phyloP scores from a whole-genome alignment of 1,140 invertebrate species.

The Oedothorax gibbosus region DNA sequence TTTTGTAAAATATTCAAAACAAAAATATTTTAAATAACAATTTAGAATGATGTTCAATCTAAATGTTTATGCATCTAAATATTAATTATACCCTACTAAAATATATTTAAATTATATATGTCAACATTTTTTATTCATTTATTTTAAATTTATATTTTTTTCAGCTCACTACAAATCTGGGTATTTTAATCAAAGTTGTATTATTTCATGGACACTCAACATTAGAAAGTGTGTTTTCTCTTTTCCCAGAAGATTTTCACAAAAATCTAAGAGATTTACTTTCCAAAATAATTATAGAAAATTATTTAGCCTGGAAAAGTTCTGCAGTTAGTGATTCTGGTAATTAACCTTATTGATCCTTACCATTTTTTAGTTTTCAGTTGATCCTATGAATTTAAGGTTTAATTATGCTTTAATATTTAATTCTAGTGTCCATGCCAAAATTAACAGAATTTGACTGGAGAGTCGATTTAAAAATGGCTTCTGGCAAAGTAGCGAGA shows the following conservation, averaged over 20 bases:
- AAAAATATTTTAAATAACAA: too few relatives aligned
- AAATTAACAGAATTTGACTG: slow-evolving; percentile 59
- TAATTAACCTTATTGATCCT: slow-evolving; percentile 5
- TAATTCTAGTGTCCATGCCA: slow-evolving; percentile 52
- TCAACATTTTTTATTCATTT: neutral
- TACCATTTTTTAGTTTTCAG: neutral
- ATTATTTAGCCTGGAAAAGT: slow-evolving; percentile 40
- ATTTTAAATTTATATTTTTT: slow-evolving; percentile 19
- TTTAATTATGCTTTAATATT: neutral
- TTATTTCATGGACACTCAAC: slow-evolving; percentile 50
- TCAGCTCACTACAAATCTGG: slow-evolving; percentile 36
- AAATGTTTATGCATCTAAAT: too few relatives aligned
- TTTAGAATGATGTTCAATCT: too few relatives aligned
- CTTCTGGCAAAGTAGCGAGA: slow-evolving; percentile 48
- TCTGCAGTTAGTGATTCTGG: slow-evolving; percentile 28
- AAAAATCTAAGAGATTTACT: slow-evolving; percentile 56
- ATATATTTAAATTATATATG: too few relatives aligned
- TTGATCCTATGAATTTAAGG: neutral
- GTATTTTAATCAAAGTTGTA: slow-evolving; percentile 19
- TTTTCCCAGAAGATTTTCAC: slow-evolving; percentile 59
- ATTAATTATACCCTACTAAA: too few relatives aligned
- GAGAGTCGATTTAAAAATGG: slow-evolving; percentile 61
- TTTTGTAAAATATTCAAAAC: too few relatives aligned
- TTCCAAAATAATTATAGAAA: slow-evolving; percentile 52
- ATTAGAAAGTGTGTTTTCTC: slow-evolving; percentile 16